Percentiles rank a stretch among this genome's conserved stretches.
These are phyloP conservation scores for Poliocrania exsul DNA, from an alignment of 2,797 vertebrate genomes.

Conservation along the genomic window DNA sequence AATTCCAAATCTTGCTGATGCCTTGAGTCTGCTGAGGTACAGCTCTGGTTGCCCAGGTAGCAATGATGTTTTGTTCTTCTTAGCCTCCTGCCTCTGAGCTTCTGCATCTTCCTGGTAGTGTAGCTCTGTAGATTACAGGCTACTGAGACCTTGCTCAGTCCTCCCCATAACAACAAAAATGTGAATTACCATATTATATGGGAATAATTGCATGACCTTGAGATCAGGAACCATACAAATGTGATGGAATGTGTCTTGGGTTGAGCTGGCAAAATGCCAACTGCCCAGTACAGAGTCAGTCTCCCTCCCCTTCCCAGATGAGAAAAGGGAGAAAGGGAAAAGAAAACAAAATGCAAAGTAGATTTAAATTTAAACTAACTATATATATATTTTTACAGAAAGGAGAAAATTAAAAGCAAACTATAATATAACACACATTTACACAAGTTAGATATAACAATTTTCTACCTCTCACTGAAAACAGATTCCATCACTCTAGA, in stretches of 20 bases:
- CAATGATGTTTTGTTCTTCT: background rate
- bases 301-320: too few species aligned
- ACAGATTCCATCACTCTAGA: too few species aligned
- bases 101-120: background rate
- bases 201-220: slow-evolving; percentile 54
- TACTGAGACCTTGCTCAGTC: background rate
- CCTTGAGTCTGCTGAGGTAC: background rate
- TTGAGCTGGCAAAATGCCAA: too few species aligned
- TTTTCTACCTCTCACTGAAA: too few species aligned
- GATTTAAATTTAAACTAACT: too few species aligned
- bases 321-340: too few species aligned
- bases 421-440: too few species aligned
- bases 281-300: too few species aligned
- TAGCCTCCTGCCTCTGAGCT: background rate
- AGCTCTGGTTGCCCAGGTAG: background rate
- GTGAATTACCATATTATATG: slow-evolving; percentile 17
- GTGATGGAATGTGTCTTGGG: background rate
- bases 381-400: too few species aligned
- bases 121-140: background rate
- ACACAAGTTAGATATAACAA: too few species aligned
- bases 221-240: slow-evolving; percentile 8
- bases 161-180: background rate
- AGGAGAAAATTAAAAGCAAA: too few species aligned
- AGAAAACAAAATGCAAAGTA: too few species aligned
- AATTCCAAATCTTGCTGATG: background rate